Evolutionary conservation across 2,797 vertebrate species (phyloP), one percentile per base, ranked within the genome.

Genomic region (Anabacerthia variegaticeps): DNA sequence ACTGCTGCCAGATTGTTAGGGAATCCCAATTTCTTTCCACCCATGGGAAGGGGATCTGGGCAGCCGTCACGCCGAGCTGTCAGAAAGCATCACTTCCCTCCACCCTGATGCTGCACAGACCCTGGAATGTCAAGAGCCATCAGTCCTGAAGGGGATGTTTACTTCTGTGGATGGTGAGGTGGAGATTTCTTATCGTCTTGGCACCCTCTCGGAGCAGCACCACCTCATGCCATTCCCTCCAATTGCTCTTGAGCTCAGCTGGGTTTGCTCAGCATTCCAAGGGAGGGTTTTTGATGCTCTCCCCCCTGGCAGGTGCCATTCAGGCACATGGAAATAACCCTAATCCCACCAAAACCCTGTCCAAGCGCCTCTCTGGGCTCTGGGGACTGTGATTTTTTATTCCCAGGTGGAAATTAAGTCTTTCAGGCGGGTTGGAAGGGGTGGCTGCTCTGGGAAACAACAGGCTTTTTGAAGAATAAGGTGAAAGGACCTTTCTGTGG

Each of bases 401-500:
- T 79, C 74, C 69, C 72, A 21, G 32, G 39, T 85, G 93, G 88
- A 91, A 68, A 78, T 1, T 14, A 74, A 89, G 73, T 55, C 23
- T 94, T 74, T 51, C 34, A 51, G 89, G 68, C 1, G 0, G 61
- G 34, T 65, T 74, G 84, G 69, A 69, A 95, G 49, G 61, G 58
- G 71, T 2, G 6, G 23, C 63, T 32, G 73, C 84, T 87, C 39
- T 32, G 49, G 61, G 79, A 84, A 97, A 97, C 97, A 97, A 96
- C 92, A 79, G 85, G 81, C 77, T 92, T 97, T 91, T 98, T 97
- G 96, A 96, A 96, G 95, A 96, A 59, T 82, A 55, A 97, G 95
- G 97, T 97, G 96, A 98, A 97, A 90, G 75, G 59, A 92, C 26
- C 97, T 95, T 97, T 95, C 96, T 97, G 95, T 43, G 95, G 97